Conservation (phyloP, 2,797 vertebrate species). For the Sebastes trivittatus region DNA sequence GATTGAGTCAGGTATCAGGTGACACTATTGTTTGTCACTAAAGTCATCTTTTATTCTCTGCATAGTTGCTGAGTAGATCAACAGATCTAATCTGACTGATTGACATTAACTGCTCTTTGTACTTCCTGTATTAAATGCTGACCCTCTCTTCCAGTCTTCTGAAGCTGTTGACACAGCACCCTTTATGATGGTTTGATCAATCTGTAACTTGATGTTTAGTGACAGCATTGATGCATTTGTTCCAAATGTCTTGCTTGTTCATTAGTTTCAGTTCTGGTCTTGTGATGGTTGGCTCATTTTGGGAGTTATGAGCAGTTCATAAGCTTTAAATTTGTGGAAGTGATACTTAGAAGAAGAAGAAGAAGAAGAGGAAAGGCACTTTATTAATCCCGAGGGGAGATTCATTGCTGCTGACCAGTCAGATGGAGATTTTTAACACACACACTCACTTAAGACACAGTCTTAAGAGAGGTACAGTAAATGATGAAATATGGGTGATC, state of each 20-base stretch:
- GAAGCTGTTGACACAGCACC: neutral
- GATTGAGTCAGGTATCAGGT: neutral
- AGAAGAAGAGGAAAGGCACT: too few relatives aligned
- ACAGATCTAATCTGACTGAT: too few relatives aligned
- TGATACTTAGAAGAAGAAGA: neutral
- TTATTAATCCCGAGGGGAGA: too few relatives aligned
- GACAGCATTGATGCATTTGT: neutral
- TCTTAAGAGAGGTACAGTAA: too few relatives aligned
- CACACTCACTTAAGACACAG: too few relatives aligned
- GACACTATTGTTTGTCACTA: neutral
- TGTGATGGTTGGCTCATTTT: neutral
- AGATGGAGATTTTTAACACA: neutral
- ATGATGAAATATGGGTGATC: too few relatives aligned
- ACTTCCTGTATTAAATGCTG: neutral
- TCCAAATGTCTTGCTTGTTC: neutral
- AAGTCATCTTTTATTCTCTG: too few relatives aligned
- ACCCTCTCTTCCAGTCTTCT: neutral
- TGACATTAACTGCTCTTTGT: fast-evolving
- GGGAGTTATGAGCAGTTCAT: neutral
- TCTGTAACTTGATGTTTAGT: neutral
- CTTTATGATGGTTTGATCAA: neutral
- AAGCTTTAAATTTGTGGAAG: conserved; percentile 2
- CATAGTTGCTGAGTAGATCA: neutral
- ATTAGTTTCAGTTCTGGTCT: conserved; percentile 30
- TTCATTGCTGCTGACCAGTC: neutral